phyloP scores from a whole-genome alignment of 2,113 vertebrate species.

The Phocoena phocoena region DNA sequence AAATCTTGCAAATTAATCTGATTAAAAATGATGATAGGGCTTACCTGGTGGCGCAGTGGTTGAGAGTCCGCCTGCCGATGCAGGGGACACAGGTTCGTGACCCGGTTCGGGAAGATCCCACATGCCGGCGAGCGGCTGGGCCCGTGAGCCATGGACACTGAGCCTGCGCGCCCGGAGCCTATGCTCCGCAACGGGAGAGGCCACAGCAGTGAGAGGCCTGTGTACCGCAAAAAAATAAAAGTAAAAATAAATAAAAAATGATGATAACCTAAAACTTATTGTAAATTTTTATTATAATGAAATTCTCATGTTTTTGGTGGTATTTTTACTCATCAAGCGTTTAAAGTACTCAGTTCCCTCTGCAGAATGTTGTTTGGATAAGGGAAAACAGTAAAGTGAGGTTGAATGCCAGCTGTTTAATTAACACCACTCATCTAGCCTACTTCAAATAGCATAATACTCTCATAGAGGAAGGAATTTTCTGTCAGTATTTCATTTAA shows the following conservation, averaged over 20 bases:
- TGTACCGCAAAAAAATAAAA: too few species aligned
- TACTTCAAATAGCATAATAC: slow-evolving; percentile 47
- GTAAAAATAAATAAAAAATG: neutral
- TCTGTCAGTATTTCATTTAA: slow-evolving; percentile 48
- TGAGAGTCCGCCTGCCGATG: too few species aligned
- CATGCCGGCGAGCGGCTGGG: too few species aligned
- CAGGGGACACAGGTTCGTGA: too few species aligned
- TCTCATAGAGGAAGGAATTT: slow-evolving; percentile 36
- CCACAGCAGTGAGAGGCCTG: too few species aligned
- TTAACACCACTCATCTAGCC: slow-evolving; percentile 47
- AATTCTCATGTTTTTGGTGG: neutral
- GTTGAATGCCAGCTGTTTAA: slow-evolving; percentile 59
- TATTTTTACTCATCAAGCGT: slow-evolving; percentile 6
- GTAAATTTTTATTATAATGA: neutral
- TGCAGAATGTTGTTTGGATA: slow-evolving; percentile 8
- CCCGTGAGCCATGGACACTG: too few species aligned
- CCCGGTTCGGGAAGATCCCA: too few species aligned
- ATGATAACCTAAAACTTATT: neutral
- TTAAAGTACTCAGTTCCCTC: slow-evolving; percentile 20
- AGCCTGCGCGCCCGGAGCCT: too few species aligned
- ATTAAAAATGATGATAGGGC: neutral
- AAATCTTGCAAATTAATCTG: neutral
- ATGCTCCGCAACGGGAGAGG: too few species aligned
- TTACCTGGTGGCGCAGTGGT: too few species aligned
- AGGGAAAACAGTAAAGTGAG: neutral